phyloP scores from a whole-genome alignment of 2,113 vertebrate genomes.

The Melierax canorus region DNA sequence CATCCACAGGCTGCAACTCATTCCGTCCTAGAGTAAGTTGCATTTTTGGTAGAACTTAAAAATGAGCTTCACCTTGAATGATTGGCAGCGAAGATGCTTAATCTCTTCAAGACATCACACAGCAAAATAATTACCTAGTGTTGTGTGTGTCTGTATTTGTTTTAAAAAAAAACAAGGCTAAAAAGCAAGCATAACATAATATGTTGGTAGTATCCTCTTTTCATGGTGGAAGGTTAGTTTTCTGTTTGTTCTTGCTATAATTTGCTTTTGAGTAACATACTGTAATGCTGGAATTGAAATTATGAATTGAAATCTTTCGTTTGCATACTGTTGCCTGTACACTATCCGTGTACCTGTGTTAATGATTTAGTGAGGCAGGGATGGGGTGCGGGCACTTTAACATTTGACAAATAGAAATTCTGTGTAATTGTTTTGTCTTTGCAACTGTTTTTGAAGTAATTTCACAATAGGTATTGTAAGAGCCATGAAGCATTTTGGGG shows the following conservation, averaged over 20 bases:
- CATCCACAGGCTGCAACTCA: conserved; percentile 84
- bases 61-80: not conserved
- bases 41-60: not conserved
- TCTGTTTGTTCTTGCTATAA: not conserved
- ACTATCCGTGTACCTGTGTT: rapidly evolving
- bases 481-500: not conserved
- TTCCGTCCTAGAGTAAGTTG: conserved; percentile 84
- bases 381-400: not conserved
- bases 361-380: not conserved
- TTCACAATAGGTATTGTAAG: not conserved
- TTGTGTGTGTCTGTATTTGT: not conserved
- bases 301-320: not conserved
- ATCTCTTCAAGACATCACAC: not conserved
- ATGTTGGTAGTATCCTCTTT: not conserved
- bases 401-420: not conserved
- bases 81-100: not conserved
- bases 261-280: not conserved
- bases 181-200: not conserved
- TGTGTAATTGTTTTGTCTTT: not conserved
- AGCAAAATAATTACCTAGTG: not conserved
- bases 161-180: not conserved
- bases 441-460: not conserved
- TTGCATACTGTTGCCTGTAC: rapidly evolving
- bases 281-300: not conserved
- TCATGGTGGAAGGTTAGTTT: not conserved